These are phyloP conservation scores for Drosophila seguyi DNA, from an alignment of 1,140 invertebrate species.

Conservation along the genomic window DNA sequence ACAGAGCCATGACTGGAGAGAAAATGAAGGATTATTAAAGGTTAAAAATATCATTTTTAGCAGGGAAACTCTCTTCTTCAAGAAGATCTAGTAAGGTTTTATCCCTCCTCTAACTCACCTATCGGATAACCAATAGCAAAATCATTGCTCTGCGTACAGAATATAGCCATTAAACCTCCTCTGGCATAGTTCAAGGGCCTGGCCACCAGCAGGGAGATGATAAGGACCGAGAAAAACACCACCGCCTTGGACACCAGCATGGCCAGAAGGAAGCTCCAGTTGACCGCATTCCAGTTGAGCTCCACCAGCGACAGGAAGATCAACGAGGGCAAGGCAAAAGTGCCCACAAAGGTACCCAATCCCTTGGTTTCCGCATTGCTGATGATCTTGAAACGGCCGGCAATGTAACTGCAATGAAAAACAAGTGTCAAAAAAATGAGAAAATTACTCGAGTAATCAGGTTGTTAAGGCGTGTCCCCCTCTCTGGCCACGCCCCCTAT, in stretches of 20 bases:
- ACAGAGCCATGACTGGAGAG: conserved; percentile 89
- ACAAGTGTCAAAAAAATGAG: conserved; percentile 10
- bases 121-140: conserved; percentile 99
- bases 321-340: conserved; percentile 95
- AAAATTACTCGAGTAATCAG: conserved; percentile 28
- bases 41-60: rapidly evolving
- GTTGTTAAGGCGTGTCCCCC: conserved; percentile 36
- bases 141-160: conserved; percentile 98
- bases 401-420: conserved; percentile 91
- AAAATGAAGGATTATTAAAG: not conserved
- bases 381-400: conserved; percentile 94
- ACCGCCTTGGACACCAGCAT: conserved; percentile 94
- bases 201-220: conserved; percentile 92
- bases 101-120: conserved; percentile 87
- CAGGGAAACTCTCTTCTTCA: not conserved
- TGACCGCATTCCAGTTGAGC: conserved; percentile 93
- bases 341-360: conserved; percentile 96
- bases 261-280: conserved; percentile 95
- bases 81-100: not conserved
- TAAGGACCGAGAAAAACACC: conserved; percentile 93
- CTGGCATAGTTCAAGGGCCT: conserved; percentile 92
- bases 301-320: conserved; percentile 96
- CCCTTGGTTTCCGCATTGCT: conserved; percentile 95
- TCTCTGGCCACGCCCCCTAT: conserved; percentile 25
- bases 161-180: conserved; percentile 96